phyloP scores from a whole-genome alignment of 2,113 vertebrate genomes.

The Sorex araneus region DNA sequence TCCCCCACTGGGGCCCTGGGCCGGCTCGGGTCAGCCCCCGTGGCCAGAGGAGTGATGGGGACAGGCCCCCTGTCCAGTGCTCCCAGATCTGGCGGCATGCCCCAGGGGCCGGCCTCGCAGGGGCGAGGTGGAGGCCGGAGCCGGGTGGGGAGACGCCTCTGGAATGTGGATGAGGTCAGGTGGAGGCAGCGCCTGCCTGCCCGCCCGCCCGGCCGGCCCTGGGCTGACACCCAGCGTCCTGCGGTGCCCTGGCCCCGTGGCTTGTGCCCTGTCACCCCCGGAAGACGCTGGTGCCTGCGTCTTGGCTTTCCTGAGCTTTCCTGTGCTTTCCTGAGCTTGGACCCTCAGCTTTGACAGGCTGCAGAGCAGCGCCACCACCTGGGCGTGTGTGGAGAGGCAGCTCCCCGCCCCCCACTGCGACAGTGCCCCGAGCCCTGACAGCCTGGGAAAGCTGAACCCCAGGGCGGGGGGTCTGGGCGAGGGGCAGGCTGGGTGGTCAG shows the following conservation, averaged over 20 bases:
- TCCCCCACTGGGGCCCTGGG: too few relatives aligned
- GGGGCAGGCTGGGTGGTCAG: not conserved
- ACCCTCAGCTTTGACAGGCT: too few relatives aligned
- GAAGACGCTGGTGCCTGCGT: too few relatives aligned
- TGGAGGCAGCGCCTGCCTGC: not conserved
- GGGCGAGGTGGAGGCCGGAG: not conserved
- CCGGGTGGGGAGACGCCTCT: conserved; percentile 1
- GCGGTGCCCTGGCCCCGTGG: too few relatives aligned
- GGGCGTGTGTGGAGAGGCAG: not conserved
- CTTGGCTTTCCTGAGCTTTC: too few relatives aligned
- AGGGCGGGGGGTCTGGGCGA: not conserved
- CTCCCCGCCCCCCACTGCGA: rapidly evolving
- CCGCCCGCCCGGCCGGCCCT: too few relatives aligned
- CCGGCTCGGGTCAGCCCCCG: too few relatives aligned
- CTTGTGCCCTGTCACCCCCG: too few relatives aligned
- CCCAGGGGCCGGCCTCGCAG: not conserved
- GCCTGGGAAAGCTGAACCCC: not conserved
- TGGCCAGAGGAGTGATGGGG: too few relatives aligned
- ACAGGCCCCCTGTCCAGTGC: not conserved
- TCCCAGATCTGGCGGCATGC: not conserved
- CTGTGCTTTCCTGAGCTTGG: too few relatives aligned
- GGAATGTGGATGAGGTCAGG: not conserved
- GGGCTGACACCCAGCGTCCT: too few relatives aligned
- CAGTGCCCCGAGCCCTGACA: too few relatives aligned
- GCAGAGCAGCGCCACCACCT: not conserved